Evolutionary conservation across 2,113 vertebrate species (phyloP).

Genomic region (Corythoichthys intestinalis): DNA sequence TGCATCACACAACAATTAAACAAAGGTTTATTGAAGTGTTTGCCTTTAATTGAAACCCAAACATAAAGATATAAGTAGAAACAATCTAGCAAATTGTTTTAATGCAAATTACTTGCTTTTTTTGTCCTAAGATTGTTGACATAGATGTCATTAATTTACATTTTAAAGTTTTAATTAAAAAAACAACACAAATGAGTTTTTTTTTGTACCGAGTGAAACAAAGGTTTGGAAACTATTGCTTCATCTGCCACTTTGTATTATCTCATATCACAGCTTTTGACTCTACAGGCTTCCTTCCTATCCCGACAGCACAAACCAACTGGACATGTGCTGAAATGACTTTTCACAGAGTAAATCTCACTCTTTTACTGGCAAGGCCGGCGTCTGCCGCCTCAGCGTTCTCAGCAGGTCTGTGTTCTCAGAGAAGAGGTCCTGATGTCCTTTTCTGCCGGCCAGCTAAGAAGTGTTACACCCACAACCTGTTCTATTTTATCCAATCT

Average conservation of each 20-base stretch:
- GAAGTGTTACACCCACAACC: slow-evolving; percentile 23
- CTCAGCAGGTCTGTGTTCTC: slow-evolving; percentile 37
- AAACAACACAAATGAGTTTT: too few relatives aligned
- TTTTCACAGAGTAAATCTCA: slow-evolving; percentile 28
- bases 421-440: slow-evolving; percentile 31
- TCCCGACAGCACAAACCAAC: slow-evolving; percentile 17
- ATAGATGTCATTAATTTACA: too few relatives aligned
- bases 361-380: slow-evolving; percentile 31
- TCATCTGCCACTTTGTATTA: slow-evolving; percentile 19
- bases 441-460: slow-evolving; percentile 34
- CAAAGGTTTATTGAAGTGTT: too few relatives aligned
- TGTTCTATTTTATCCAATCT: slow-evolving; percentile 28
- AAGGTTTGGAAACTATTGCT: not conserved
- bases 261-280: slow-evolving; percentile 12
- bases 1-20: too few relatives aligned
- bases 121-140: too few relatives aligned
- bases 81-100: too few relatives aligned
- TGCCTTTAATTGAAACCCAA: too few relatives aligned
- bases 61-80: too few relatives aligned
- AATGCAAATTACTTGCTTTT: too few relatives aligned
- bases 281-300: slow-evolving; percentile 6
- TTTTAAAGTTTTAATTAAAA: too few relatives aligned
- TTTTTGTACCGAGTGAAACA: too few relatives aligned
- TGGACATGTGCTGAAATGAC: slow-evolving; percentile 34
- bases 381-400: slow-evolving; percentile 27